Base-by-base conservation (phyloP, 2,888 invertebrate species). In the Deroplatys truncata region DNA sequence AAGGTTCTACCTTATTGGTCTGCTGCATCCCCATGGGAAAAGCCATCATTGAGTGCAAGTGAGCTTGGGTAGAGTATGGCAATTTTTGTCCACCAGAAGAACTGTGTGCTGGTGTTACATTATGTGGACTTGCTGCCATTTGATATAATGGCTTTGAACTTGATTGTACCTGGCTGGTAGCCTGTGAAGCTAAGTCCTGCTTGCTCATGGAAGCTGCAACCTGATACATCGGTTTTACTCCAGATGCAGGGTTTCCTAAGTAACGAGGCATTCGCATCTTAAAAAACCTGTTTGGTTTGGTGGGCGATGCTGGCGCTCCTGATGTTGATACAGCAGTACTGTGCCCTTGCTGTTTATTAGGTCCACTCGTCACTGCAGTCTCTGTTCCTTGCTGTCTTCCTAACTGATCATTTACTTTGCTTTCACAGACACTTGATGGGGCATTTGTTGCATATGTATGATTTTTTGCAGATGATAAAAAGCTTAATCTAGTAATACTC, bases 171-270 rank as follows among this genome's bases (percentile, higher is more conserved):
- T 89, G 85, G 25, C 29, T n/a, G 15, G 86, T 15, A 43, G 85
- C 28, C 83, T 56, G 82, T 28, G 49, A 28, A 31, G n/a, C 29
- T 28, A 84, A 25, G 28, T 90, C 84, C n/a, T 84, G 87, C 35
- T 83, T 86, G 82, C 84, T 86, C 49, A 28, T 43, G 31, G 88
- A 94, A 3, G 93, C 93, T 84, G 93, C 93, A 0, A 94, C 93
- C 15, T 94, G 94, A 91, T 95, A 95, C 94, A 95, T 94, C 0
- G 95, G 95, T 90, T 95, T 95, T 0, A 95, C 95, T 0, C 95
- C 95, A 0, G 95, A 95, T 0, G 95, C 94, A 0, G 95, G 95
- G 91, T 95, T 95, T 0, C 95, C 95, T 90, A 95, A 91, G 91
- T 94, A 95, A 89, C 95, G 92, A 0, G 95, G 95, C 92, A 94